These are phyloP conservation scores for Venturia canescens DNA, from an alignment of 1,140 invertebrate genomes.

Conservation along the genomic window DNA sequence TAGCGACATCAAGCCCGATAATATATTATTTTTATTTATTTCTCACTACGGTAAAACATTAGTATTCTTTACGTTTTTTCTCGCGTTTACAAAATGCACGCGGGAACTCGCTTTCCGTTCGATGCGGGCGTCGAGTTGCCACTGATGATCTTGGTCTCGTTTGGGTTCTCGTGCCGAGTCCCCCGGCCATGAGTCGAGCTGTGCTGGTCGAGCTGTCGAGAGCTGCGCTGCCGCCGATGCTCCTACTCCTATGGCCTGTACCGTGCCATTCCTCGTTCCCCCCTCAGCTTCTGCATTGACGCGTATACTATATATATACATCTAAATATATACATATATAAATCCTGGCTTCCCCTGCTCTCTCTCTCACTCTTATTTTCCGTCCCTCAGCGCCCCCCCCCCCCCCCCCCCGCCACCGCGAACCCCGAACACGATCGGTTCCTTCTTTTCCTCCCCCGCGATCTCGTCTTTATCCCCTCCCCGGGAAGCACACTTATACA, in stretches of 20 bases:
- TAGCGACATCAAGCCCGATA: no score
- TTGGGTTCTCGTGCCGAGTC: slow-evolving; percentile 55
- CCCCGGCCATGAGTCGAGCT: slow-evolving; percentile 44
- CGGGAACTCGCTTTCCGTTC: slow-evolving; percentile 63
- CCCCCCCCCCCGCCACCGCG: no score
- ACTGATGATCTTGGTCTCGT: slow-evolving; percentile 69
- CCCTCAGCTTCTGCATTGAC: background rate
- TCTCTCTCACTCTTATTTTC: slow-evolving; percentile 62
- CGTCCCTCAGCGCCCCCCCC: slow-evolving; percentile 59
- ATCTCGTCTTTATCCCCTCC: slow-evolving; percentile 67
- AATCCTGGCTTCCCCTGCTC: background rate
- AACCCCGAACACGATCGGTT: slow-evolving; percentile 43
- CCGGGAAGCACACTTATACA: no score
- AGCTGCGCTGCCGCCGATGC: background rate
- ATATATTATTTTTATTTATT: no score
- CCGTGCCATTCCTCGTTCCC: slow-evolving; percentile 33
- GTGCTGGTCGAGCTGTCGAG: background rate
- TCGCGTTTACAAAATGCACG: slow-evolving; percentile 42
- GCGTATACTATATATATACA: background rate
- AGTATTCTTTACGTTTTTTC: background rate
- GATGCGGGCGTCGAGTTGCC: slow-evolving; percentile 73
- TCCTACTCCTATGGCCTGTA: slow-evolving; percentile 15
- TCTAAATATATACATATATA: background rate
- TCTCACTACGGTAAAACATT: background rate
- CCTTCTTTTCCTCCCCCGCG: slow-evolving; percentile 51